Percentiles rank a stretch among this genome's conserved stretches.
Conservation (phyloP, 2,797 vertebrate genomes). For the Euthynnus affinis region DNA sequence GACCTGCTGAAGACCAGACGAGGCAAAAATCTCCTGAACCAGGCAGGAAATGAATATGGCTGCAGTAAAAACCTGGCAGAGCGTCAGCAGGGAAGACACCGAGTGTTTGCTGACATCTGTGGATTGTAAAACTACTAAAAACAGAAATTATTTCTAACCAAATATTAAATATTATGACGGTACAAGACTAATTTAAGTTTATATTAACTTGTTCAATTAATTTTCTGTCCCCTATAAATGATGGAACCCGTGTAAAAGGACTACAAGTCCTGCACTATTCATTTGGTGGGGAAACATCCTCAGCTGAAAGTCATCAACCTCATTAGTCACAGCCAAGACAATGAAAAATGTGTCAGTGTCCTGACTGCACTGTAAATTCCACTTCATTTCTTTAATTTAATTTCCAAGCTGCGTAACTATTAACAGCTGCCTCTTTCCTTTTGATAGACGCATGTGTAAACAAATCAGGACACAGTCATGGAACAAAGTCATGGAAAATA, state of each 20-base stretch:
- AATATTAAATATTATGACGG: constrained; percentile 37
- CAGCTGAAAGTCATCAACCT: constrained; percentile 57
- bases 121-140: constrained; percentile 14
- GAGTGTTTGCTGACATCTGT: not conserved
- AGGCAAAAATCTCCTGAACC: not conserved
- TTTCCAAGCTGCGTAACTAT: not conserved
- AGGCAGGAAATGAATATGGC: constrained; percentile 12
- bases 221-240: constrained; percentile 32
- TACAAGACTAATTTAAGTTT: constrained; percentile 13
- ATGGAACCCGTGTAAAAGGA: not conserved
- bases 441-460: constrained; percentile 48
- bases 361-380: constrained; percentile 40
- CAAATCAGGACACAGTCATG: constrained; percentile 44
- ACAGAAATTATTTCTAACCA: constrained; percentile 4
- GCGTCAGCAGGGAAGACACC: constrained; percentile 23
- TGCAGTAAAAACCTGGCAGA: constrained; percentile 20
- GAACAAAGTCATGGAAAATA: constrained; percentile 61
- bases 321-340: constrained; percentile 49
- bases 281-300: constrained; percentile 45
- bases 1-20: constrained; percentile 2
- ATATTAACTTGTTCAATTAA: constrained; percentile 22
- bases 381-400: constrained; percentile 43
- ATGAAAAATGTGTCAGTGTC: constrained; percentile 50
- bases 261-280: constrained; percentile 18
- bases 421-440: constrained; percentile 31